These are phyloP conservation scores for Chromis chromis DNA, from an alignment of 2,797 vertebrate species.

Conservation along the genomic window DNA sequence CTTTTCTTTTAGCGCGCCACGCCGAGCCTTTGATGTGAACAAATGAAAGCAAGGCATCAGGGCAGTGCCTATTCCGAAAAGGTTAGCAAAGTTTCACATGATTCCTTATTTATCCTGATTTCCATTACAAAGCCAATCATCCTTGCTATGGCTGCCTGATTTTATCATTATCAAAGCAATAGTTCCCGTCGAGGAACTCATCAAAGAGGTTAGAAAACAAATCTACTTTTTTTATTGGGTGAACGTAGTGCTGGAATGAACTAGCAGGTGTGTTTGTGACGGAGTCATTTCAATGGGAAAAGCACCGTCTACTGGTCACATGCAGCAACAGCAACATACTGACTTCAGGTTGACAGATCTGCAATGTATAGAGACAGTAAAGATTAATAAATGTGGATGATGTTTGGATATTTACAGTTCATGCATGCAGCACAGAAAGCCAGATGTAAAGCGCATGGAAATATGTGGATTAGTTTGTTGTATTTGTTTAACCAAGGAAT, in stretches of 20 bases:
- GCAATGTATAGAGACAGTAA: background rate
- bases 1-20: conserved; percentile 19
- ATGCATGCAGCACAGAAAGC: background rate
- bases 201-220: conserved; percentile 79
- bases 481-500: background rate
- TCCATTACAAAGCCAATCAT: conserved; percentile 80
- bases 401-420: background rate
- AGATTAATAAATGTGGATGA: background rate
- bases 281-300: conserved; percentile 76
- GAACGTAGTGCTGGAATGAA: conserved; percentile 63
- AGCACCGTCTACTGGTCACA: conserved; percentile 80
- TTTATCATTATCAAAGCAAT: conserved; percentile 74
- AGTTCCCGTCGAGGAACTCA: conserved; percentile 75
- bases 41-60: conserved; percentile 48
- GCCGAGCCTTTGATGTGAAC: conserved; percentile 33
- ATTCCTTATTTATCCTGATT: conserved; percentile 69
- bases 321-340: conserved; percentile 52
- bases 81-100: conserved; percentile 56
- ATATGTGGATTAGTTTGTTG: background rate
- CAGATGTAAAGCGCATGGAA: background rate
- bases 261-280: conserved; percentile 22
- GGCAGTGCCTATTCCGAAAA: conserved; percentile 39
- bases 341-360: background rate
- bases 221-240: conserved; percentile 62
- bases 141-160: conserved; percentile 75